These are phyloP conservation scores for Mirounga angustirostris DNA, from an alignment of 2,113 vertebrate species.

Conservation along the genomic window DNA sequence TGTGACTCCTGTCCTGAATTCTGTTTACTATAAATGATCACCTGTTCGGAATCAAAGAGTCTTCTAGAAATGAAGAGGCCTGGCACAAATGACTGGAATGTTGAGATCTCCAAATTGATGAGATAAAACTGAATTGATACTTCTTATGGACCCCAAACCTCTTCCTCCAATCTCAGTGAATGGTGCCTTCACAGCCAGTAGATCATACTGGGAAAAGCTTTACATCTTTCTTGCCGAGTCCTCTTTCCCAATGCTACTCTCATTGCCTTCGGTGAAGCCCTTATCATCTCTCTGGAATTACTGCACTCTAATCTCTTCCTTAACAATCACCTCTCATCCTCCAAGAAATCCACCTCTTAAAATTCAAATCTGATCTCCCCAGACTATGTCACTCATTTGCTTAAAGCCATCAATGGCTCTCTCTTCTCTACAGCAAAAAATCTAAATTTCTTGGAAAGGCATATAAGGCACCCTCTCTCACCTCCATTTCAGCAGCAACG, in stretches of 20 bases:
- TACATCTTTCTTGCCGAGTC: not conserved
- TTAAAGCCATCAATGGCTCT: not conserved
- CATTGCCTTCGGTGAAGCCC: not conserved
- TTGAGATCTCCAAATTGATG: not conserved
- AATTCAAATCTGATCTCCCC: not conserved
- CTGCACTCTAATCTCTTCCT: not conserved
- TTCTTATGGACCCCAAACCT: not conserved
- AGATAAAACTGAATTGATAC: not conserved
- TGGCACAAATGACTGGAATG: not conserved
- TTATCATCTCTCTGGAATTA: not conserved
- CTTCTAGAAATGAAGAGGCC: not conserved
- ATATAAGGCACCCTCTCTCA: not conserved
- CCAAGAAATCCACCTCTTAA: not conserved
- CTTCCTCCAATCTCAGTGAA: not conserved
- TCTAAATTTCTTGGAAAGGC: not conserved
- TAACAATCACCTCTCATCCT: not conserved
- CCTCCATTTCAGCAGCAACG: not conserved
- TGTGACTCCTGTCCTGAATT: not conserved
- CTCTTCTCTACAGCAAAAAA: not conserved
- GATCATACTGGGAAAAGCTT: not conserved
- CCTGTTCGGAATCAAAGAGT: not conserved
- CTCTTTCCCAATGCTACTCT: not conserved
- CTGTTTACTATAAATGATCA: not conserved
- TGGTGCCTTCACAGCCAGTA: not conserved
- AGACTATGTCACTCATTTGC: not conserved